Evolutionary conservation across 92 coral and sea anemone genomes (phyloP).

Genomic region (Phymanthus crucifer): DNA sequence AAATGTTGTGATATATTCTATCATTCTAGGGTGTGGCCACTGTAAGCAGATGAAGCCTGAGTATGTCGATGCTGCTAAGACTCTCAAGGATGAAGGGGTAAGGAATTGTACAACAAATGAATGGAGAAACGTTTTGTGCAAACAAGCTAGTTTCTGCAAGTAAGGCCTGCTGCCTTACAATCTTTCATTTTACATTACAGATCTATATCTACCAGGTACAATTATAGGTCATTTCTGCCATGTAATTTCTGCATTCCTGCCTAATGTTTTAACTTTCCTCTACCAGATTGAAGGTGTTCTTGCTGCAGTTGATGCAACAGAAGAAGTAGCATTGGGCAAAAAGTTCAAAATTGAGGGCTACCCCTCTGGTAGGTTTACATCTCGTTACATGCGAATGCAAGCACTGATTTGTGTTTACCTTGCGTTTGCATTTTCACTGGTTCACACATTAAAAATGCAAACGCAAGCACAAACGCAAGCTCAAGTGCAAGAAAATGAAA

Average conservation of each 20-base stretch:
- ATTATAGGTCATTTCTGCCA: no score
- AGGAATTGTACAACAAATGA: not conserved
- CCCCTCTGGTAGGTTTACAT: conserved; percentile 73
- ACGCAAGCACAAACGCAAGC: no score
- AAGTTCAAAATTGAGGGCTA: conserved; percentile 87
- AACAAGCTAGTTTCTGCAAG: not conserved
- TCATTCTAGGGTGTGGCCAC: conserved; percentile 90
- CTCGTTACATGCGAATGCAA: no score
- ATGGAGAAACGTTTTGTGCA: not conserved
- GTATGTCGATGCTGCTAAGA: conserved; percentile 85
- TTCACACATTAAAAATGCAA: no score
- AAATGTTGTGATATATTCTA: conserved; percentile 11
- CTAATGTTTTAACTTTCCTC: not conserved
- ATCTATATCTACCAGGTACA: no score
- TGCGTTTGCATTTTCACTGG: no score
- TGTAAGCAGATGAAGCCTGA: conserved; percentile 97
- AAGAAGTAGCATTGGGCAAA: conserved; percentile 73
- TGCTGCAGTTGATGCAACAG: conserved; percentile 96
- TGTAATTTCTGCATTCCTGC: no score
- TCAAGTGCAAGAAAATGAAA: no score
- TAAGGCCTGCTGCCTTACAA: no score
- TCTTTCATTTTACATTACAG: no score
- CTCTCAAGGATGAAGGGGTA: conserved; percentile 86
- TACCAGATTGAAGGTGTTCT: conserved; percentile 71
- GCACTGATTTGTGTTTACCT: no score